Percentiles rank a stretch among this genome's conserved stretches.
Evolutionary conservation across 2,113 vertebrate genomes (phyloP).

Genomic region (Smithornis capensis): DNA sequence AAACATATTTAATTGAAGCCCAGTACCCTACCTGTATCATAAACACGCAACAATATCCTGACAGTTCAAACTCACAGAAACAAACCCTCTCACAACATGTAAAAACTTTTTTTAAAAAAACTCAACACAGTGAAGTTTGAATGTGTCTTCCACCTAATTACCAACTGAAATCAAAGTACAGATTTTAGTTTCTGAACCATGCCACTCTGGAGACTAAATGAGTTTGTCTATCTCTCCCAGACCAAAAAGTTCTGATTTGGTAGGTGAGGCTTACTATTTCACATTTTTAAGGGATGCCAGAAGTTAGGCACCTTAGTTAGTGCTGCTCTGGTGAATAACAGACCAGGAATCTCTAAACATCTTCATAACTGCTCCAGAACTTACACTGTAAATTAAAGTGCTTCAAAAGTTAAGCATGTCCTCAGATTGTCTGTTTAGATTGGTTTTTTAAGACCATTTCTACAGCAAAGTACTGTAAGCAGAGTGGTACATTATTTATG

Average conservation of each 20-base stretch:
- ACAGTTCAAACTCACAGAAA: not conserved
- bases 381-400: not conserved
- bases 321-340: not conserved
- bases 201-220: not conserved
- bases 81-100: not conserved
- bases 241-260: not conserved
- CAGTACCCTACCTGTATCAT: not conserved
- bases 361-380: not conserved
- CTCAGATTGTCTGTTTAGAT: not conserved
- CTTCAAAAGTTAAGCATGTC: not conserved
- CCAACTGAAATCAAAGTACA: not conserved
- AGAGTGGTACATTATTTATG: conserved; percentile 9
- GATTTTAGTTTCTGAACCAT: not conserved
- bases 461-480: conserved; percentile 3
- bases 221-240: not conserved
- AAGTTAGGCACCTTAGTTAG: not conserved
- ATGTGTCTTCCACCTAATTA: not conserved
- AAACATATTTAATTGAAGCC: not conserved
- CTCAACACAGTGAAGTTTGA: not conserved
- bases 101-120: not conserved
- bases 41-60: not conserved
- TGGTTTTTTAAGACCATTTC: not conserved
- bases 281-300: not conserved
- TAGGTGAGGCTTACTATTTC: fast-evolving
- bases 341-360: not conserved